These are phyloP conservation scores for Neotragus moschatus DNA, from an alignment of 2,113 vertebrate species.

Conservation along the genomic window DNA sequence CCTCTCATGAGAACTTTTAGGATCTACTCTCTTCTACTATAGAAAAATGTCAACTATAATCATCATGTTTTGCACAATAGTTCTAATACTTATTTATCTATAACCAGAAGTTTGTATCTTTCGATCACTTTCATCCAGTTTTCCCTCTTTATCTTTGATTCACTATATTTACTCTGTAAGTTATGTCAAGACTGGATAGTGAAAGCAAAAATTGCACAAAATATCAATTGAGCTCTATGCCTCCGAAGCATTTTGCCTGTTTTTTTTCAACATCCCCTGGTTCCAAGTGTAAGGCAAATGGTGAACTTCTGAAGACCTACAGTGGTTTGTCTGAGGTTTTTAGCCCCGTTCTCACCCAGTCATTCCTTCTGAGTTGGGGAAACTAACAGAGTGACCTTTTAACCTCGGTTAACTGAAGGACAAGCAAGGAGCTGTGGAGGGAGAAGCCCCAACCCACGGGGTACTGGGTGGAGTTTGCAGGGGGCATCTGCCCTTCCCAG, in stretches of 20 bases:
- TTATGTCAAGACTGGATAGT: neutral
- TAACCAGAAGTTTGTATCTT: neutral
- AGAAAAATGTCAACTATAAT: neutral
- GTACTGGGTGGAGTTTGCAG: neutral
- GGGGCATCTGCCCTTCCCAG: too few relatives aligned
- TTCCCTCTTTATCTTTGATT: neutral
- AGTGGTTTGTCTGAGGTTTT: neutral
- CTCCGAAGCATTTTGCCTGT: neutral
- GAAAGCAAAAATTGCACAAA: neutral
- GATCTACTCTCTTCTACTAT: neutral
- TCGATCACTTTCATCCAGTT: neutral
- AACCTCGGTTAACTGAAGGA: neutral
- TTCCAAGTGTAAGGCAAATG: neutral
- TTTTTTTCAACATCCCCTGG: neutral
- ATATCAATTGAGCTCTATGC: neutral
- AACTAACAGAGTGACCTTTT: neutral
- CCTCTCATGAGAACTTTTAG: neutral
- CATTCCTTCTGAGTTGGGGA: neutral
- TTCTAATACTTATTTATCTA: neutral
- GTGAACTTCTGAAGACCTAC: neutral
- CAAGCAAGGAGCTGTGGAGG: neutral
- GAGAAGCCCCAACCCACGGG: neutral
- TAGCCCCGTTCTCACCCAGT: neutral
- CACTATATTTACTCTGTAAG: neutral
- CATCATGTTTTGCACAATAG: neutral